phyloP scores from a whole-genome alignment of 2,113 vertebrate species.

The Chinchilla lanigera region DNA sequence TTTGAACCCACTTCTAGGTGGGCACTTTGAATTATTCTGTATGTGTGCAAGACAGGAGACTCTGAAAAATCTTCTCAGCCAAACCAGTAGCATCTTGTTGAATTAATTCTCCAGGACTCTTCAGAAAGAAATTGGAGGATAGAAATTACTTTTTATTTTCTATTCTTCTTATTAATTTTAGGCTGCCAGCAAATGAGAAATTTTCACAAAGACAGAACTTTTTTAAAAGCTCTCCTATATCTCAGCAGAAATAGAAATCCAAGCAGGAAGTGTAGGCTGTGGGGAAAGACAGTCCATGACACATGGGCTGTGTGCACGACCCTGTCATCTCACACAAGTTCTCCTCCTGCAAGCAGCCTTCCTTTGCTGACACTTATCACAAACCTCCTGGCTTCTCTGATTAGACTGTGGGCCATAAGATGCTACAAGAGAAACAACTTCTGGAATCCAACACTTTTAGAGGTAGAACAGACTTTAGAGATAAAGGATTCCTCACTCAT shows the following conservation, averaged over 20 bases:
- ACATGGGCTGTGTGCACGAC: not conserved
- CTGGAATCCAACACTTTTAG: not conserved
- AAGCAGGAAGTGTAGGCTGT: not conserved
- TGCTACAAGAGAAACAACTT: not conserved
- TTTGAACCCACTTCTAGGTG: not conserved
- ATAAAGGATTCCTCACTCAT: not conserved
- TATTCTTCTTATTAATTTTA: not conserved
- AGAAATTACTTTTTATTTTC: slow-evolving; percentile 25
- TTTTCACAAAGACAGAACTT: not conserved
- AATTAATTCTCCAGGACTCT: not conserved
- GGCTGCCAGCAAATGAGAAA: not conserved
- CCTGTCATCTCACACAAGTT: not conserved
- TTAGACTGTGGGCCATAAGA: not conserved
- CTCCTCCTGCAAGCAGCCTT: not conserved
- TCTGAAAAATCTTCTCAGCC: not conserved
- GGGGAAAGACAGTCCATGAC: not conserved
- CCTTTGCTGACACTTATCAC: not conserved
- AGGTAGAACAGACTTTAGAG: not conserved
- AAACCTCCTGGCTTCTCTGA: not conserved
- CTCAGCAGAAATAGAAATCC: slow-evolving; percentile 31
- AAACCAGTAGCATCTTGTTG: not conserved
- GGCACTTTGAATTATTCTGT: not conserved
- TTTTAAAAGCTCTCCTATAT: not conserved
- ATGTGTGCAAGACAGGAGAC: not conserved
- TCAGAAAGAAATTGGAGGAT: not conserved